phyloP scores from a whole-genome alignment of 2,888 invertebrate species.

The Eupithecia pulchellata region DNA sequence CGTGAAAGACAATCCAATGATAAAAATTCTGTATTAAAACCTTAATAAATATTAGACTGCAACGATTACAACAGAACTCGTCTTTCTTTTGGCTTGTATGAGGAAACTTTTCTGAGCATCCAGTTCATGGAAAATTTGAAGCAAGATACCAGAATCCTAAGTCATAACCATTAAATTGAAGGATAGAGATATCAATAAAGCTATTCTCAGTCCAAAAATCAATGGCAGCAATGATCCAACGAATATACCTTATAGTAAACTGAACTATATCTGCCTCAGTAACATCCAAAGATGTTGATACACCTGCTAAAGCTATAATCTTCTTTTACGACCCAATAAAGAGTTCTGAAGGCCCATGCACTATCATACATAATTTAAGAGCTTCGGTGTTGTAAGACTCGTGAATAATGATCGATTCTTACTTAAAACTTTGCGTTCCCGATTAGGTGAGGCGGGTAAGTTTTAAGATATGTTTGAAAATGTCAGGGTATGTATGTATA shows the following conservation, averaged over 20 bases:
- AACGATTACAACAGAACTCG: too few relatives aligned
- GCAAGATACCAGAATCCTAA: neutral
- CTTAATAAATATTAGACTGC: too few relatives aligned
- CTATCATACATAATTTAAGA: conserved; percentile 72
- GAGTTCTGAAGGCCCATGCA: conserved; percentile 64
- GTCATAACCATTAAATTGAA: neutral
- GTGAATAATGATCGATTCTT: conserved; percentile 29
- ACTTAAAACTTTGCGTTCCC: conserved; percentile 12
- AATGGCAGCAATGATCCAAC: neutral
- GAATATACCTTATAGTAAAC: neutral
- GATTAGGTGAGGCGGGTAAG: conserved; percentile 11
- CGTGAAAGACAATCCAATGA: too few relatives aligned
- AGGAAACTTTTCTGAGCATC: neutral
- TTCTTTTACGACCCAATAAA: conserved; percentile 70
- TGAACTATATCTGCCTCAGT: neutral
- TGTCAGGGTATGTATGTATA: neutral
- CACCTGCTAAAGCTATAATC: conserved; percentile 65
- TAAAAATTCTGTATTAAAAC: too few relatives aligned
- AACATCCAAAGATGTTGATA: conserved; percentile 47
- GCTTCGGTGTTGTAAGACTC: conserved; percentile 46
- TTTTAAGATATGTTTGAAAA: neutral
- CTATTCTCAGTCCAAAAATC: neutral
- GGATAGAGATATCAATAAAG: neutral
- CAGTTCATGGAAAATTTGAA: neutral
- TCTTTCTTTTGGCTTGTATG: too few relatives aligned